Base-by-base conservation (phyloP, 2,113 vertebrate species). In the Glareola pratincola region DNA sequence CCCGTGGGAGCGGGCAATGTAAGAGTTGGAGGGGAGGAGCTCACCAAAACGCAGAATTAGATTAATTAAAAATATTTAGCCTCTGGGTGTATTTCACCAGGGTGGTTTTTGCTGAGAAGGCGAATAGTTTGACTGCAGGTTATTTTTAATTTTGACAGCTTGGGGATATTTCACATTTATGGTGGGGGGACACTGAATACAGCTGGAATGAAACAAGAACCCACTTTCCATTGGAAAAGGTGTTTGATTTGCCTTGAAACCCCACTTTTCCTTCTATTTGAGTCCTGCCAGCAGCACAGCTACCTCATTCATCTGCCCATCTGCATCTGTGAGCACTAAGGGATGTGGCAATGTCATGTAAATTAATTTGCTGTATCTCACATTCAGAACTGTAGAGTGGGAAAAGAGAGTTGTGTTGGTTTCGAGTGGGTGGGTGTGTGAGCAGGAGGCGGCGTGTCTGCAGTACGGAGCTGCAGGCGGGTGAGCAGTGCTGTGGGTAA, bases 1-100 rank as follows among this genome's bases (percentile, higher is more conserved):
- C 14, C 72, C 16, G 12, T 0, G 3, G 50, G 18, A 67, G n/a
- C 0, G 0, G 75, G 48, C 30, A 80, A 12, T 9, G 7, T 6
- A 8, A 29, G 73, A 53, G 34, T 23, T 88, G 67, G 24, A 85
- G 9, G 17, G 17, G 64, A 76, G 6, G 3, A 4, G 1, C 39
- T 62, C 19, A 13, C 30, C 15, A 54, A 92, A 83, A 64, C 51
- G 29, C 47, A 72, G 56, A 67, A 26, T 78, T 36, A 67, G 24
- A 36, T 79, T 8, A 24, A 43, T 48, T 30, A 34, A 22, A 66
- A 81, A 17, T 47, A 30, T 36, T 81, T 59, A 67, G 14, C 22
- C 19, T n/a, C 14, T 0, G 0, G n/a, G 7, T 45, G 13, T 85
- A 6, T 84, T 71, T 78, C 22, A 34, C 30, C 41, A 32, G 41